Conservation (phyloP, 2,888 invertebrate genomes). For the Germaria angustata region DNA sequence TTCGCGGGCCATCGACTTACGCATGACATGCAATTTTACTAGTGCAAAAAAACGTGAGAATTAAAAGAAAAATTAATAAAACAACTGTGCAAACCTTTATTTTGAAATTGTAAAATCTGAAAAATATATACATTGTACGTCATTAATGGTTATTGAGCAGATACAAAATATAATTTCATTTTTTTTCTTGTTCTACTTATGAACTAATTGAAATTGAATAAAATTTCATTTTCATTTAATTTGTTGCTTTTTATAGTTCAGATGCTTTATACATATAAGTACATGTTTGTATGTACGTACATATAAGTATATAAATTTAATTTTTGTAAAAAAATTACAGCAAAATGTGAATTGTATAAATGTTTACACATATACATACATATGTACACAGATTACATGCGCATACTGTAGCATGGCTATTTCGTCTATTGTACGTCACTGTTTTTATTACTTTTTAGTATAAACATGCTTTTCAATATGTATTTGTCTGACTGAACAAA, state of each 20-base stretch:
- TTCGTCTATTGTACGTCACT: constrained; percentile 45
- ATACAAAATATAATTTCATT: constrained; percentile 26
- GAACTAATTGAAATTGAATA: constrained; percentile 38
- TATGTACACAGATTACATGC: constrained; percentile 51
- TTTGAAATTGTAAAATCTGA: constrained; percentile 42
- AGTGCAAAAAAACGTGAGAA: not conserved
- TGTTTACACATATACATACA: too few species aligned
- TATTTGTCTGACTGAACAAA: constrained; percentile 19
- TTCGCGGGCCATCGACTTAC: too few species aligned
- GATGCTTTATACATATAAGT: too few species aligned
- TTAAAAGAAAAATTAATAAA: constrained; percentile 39
- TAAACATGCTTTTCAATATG: not conserved
- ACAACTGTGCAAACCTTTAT: constrained; percentile 35
- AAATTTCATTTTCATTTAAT: constrained; percentile 8
- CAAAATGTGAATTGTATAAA: constrained; percentile 6
- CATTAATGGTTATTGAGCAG: constrained; percentile 57
- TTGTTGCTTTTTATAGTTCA: not conserved
- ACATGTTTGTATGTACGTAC: too few species aligned
- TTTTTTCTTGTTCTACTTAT: constrained; percentile 33
- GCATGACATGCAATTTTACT: too few species aligned
- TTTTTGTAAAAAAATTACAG: constrained; percentile 1
- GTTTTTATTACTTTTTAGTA: constrained; percentile 8
- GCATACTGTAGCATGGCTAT: not conserved
- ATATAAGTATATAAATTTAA: constrained; percentile 2
- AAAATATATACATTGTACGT: too few species aligned